phyloP scores from a whole-genome alignment of 1,140 invertebrate genomes.

The Caenorhabditis remanei region DNA sequence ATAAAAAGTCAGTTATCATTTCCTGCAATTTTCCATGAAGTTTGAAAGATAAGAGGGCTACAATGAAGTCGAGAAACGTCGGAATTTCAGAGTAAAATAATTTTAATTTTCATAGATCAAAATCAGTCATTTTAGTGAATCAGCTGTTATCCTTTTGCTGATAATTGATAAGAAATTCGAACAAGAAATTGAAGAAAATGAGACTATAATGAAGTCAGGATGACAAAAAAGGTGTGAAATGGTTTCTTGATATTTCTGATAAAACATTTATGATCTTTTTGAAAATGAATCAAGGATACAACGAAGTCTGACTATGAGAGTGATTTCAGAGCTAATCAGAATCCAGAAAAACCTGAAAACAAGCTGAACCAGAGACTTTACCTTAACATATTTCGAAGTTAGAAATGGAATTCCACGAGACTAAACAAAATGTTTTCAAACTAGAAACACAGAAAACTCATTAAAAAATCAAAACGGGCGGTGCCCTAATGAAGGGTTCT shows the following conservation, averaged over 20 bases:
- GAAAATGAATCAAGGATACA: neutral
- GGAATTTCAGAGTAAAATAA: too few relatives aligned
- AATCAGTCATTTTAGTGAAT: neutral
- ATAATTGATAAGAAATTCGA: too few relatives aligned
- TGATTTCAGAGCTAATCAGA: neutral
- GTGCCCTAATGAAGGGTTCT: neutral
- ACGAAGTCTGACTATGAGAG: neutral
- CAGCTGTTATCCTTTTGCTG: neutral
- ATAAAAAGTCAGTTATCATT: constrained; percentile 49
- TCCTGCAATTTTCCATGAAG: constrained; percentile 25
- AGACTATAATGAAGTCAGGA: constrained; percentile 8
- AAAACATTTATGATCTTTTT: too few relatives aligned
- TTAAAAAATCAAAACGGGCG: neutral
- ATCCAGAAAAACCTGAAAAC: too few relatives aligned
- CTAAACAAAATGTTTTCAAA: too few relatives aligned
- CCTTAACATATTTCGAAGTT: too few relatives aligned
- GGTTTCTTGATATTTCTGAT: constrained; percentile 4
- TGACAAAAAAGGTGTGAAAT: constrained; percentile 25
- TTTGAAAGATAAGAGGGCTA: neutral
- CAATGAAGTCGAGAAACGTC: too few relatives aligned
- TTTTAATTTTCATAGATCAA: neutral
- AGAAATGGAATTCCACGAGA: too few relatives aligned
- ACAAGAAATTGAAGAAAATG: neutral
- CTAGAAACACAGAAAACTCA: neutral
- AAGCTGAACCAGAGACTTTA: too few relatives aligned